Base-by-base conservation (phyloP, 2,113 vertebrate genomes). In the Xiphorhynchus elegans region DNA sequence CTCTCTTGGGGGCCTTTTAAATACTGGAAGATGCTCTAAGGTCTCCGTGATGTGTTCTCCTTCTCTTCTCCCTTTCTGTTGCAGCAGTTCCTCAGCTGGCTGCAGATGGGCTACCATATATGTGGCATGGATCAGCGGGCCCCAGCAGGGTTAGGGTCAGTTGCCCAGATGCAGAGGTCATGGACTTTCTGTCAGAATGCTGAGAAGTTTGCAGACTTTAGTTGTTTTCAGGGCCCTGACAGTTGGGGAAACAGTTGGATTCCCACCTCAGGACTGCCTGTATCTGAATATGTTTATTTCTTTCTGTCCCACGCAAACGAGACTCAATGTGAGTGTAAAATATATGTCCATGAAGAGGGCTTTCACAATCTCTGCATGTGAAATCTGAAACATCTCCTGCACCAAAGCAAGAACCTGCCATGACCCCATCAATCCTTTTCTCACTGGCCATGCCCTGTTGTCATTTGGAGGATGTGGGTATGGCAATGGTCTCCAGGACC, bases 341-440 rank as follows among this genome's bases (percentile, higher is more conserved):
- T 28, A 17, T 2, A 33, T 1, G 2, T 47, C n/a, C 28, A 4
- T 1, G 1, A 59, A 19, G 40, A 58, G 10, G n/a, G 17, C 24
- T 9, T 60, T 69, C 75, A 85, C 24, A 46, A 3, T 11, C 47
- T 49, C 35, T 90, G 33, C 28, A 3, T n/a, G 29, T 37, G 66
- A 50, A 52, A 62, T 64, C 20, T 60, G 78, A 75, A 68, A 19
- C 6, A 19, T 31, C 37, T 73, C 2, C 0, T 68, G 23, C 11
- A 3, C 62, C 40, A 50, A 46, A 90, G n/a, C 62, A 56, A 42
- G 58, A 73, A 39, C 39, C 18, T 63, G 42, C 53, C 0, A 0
- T 19, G 9, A 66, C 5, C 23, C 46, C 13, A 21, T 69, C 17
- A 6, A 7, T 55, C 33, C 28, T 73, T 19, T 52, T n/a, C 42